phyloP scores from a whole-genome alignment of 2,113 vertebrate genomes.

The Danio rerio region GRCz12tu NC_133185.1:23288001-23288500 shows the following conservation, averaged over 20 bases:
- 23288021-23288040: background rate
- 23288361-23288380: conserved; percentile 70
- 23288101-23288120: conserved; percentile 36
- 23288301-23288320: conserved; percentile 49
- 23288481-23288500: conserved; percentile 61
- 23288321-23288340: conserved; percentile 56
- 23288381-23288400: conserved; percentile 74
- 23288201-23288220: conserved; percentile 61
- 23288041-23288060: conserved; percentile 17
- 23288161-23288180: conserved; percentile 42
- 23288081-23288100: conserved; percentile 36
- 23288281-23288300: conserved; percentile 14
- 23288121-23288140: conserved; percentile 33
- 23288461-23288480: conserved; percentile 71
- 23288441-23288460: conserved; percentile 72
- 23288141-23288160: conserved; percentile 34
- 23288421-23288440: conserved; percentile 70
- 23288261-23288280: background rate
- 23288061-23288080: conserved; percentile 19
- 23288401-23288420: conserved; percentile 63
- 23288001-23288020: conserved; percentile 1
- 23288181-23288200: conserved; percentile 59
- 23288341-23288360: conserved; percentile 52
- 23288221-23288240: conserved; percentile 53
- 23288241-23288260: background rate